phyloP scores from a whole-genome alignment of 2,888 invertebrate species.

The Tiphia femorata region DNA sequence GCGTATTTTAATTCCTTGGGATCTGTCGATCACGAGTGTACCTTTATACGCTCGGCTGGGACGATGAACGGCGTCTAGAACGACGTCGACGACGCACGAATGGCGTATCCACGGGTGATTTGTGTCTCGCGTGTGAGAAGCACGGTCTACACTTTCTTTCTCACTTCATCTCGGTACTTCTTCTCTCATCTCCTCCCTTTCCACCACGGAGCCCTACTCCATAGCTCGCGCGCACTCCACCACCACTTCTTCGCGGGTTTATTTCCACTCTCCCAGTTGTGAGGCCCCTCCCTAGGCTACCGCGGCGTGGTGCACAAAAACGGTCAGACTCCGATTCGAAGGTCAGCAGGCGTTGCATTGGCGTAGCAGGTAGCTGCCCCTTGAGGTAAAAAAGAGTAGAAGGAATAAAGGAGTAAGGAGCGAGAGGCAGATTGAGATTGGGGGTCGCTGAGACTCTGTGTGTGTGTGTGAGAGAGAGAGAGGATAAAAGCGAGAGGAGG shows the following conservation, averaged over 20 bases:
- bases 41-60: too few species aligned
- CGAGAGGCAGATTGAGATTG: not conserved
- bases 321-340: conserved; percentile 63
- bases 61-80: too few species aligned
- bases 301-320: conserved; percentile 57
- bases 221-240: conserved; percentile 16
- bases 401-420: conserved; percentile 16
- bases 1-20: too few species aligned
- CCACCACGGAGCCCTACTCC: not conserved
- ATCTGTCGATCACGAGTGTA: too few species aligned
- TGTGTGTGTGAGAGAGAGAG: not conserved
- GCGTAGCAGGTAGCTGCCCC: conserved; percentile 52
- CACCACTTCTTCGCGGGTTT: conserved; percentile 15
- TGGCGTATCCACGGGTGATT: too few species aligned
- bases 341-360: conserved; percentile 62
- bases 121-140: too few species aligned
- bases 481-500: conserved; percentile 23
- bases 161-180: too few species aligned
- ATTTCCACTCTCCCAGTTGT: conserved; percentile 17
- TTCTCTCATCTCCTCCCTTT: not conserved
- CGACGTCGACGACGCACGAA: too few species aligned
- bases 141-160: too few species aligned
- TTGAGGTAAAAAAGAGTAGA: conserved; percentile 18
- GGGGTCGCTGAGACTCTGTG: not conserved
- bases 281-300: conserved; percentile 26